Evolutionary conservation across 2,888 invertebrate genomes (phyloP).

Genomic region (Protodeltote pygarga): DNA sequence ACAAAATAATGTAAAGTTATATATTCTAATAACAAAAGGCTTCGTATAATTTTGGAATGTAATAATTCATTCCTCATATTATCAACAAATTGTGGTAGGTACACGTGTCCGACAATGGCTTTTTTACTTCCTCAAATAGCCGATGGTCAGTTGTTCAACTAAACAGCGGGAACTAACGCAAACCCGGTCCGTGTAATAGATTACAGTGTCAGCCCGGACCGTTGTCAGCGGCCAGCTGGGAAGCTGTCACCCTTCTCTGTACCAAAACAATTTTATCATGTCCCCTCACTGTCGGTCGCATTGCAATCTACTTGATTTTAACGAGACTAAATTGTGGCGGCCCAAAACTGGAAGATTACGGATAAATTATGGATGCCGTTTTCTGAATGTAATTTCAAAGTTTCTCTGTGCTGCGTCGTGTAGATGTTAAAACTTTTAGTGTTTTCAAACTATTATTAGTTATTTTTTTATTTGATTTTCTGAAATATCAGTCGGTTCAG

Average conservation of each 20-base stretch:
- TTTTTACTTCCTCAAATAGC: slow-evolving; percentile 45
- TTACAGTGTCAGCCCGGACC: slow-evolving; percentile 71
- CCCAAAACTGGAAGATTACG: slow-evolving; percentile 38
- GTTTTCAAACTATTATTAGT: too few species aligned
- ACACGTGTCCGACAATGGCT: slow-evolving; percentile 28
- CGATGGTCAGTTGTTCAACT: slow-evolving; percentile 42
- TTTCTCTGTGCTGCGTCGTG: neutral
- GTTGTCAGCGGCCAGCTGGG: slow-evolving; percentile 71
- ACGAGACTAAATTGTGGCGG: slow-evolving; percentile 42
- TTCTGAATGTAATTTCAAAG: slow-evolving; percentile 18
- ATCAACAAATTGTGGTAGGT: slow-evolving; percentile 26
- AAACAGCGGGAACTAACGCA: slow-evolving; percentile 41
- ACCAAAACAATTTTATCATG: slow-evolving; percentile 54
- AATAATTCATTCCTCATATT: slow-evolving; percentile 39
- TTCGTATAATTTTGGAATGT: too few species aligned
- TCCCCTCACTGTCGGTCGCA: slow-evolving; percentile 43
- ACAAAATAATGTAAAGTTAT: too few species aligned
- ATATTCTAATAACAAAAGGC: too few species aligned
- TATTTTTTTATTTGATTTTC: neutral
- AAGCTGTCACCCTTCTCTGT: slow-evolving; percentile 57
- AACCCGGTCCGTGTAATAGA: slow-evolving; percentile 63
- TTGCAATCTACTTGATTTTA: slow-evolving; percentile 55
- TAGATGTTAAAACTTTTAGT: too few species aligned
- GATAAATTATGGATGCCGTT: slow-evolving; percentile 17
- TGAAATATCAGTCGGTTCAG: too few species aligned